Base-by-base conservation (phyloP, 2,797 vertebrate species). In the Australoheros facetus region DNA sequence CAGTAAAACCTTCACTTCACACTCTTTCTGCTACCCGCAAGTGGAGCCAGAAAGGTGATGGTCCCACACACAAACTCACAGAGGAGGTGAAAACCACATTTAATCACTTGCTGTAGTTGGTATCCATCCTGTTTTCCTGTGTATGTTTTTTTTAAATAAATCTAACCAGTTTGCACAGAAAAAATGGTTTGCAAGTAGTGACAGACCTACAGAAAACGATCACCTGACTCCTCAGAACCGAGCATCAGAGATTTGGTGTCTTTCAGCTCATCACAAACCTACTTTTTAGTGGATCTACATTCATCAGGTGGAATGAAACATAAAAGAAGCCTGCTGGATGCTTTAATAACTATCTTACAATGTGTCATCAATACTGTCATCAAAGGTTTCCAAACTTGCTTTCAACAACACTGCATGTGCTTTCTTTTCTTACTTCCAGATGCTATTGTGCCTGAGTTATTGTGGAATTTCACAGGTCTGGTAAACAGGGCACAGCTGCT, bases 401-500 rank as follows among this genome's bases (percentile, higher is more conserved):
- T 45, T 66, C 4, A 62, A 39, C 34, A 54, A 17, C 64, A 45
- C 32, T 37, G n/a, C 14, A 39, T 53, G 56, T 57, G 28, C 28
- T 76, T 81, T 71, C 12, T 14, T 32, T 71, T 58, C 37, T 28
- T 48, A 56, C 57, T 80, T 7, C 1, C 48, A 75, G 64, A 32
- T 23, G 32, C 12, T 28, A 30, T 59, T 73, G 34, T 34, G 28
- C 53, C 1, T 26, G 10, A 81, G 55, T 32, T 57, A n/a, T 53
- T 56, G 64, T 56, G 37, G 69, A 81, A 73, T 58, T 76, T 82
- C 56, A 42, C 78, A 83, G 71, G 70, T 85, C 73, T 55, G 69
- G 81, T 76, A 80, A 85, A 84, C 54, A 75, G 42, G 13, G 56
- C 21, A 23, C 76, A 85, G 85, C 87, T 81, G 80, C 72, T 78